Evolutionary conservation across 1,140 invertebrate species (phyloP), one percentile per base, ranked within the genome.

Genomic region (Scylla paramamosain): DNA sequence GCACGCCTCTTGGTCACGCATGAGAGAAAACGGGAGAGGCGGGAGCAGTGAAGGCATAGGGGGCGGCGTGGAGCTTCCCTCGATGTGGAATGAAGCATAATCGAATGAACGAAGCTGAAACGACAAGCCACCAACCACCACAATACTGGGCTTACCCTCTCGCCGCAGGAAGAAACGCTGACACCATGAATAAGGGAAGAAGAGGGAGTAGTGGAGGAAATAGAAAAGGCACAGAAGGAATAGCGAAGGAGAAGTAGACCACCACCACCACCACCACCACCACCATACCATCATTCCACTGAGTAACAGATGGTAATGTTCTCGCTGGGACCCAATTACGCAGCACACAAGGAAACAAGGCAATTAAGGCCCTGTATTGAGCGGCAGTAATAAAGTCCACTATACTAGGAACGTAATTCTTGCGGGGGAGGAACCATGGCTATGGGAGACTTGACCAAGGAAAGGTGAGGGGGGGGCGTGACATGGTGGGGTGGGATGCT

Each of bases 291-390:
- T 77, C 16, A 20, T 77, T 77, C 8, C 67, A 0, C 67, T 77
- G 20, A 77, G 67, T 77, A 77, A 77, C 67, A 25, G 25, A 77
- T 77, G 20, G 67, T 77, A 77, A n/a, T 77, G 25, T 25, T 20
- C n/a, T 7, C 25, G n/a, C 67, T n/a, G 25, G 25, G 20, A 25
- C 67, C 67, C 67, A 77, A 77, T 77, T 77, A 77, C 67, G 10
- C 67, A 77, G 67, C n/a, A 77, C 67, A 77, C 67, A 25, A 77
- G 67, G 67, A n/a, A n/a, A 77, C 67, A 77, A 77, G 67, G 67
- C 67, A 77, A 77, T 77, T 77, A 77, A 25, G 67, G 1, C 67
- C 67, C 20, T 7, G 67, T 77, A 77, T 77, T n/a, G 67, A 77
- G 67, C 3, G n/a, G n/a, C 67, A 77, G 12, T 77, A 77, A 77